Percentiles rank a stretch among this genome's conserved stretches.
Conservation (phyloP, 2,888 invertebrate species). For the Drosophila stalkeri region DNA sequence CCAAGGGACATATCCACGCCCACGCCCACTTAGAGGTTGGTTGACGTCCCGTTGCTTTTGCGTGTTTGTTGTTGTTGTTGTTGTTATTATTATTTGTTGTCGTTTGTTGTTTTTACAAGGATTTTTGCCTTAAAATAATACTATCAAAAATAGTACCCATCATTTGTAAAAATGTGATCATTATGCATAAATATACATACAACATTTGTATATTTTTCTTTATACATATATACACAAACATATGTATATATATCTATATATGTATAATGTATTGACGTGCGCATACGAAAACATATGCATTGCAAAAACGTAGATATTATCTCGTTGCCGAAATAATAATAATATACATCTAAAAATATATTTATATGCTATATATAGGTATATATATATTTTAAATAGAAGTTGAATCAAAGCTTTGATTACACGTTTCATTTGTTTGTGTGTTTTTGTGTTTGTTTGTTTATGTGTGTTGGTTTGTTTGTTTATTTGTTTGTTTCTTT, state of each 20-base stretch:
- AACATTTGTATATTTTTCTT: slow-evolving; percentile 64
- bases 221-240: slow-evolving; percentile 45
- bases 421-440: slow-evolving; percentile 58
- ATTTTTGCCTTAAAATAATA: slow-evolving; percentile 79
- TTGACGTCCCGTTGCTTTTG: slow-evolving; percentile 43
- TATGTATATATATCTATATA: slow-evolving; percentile 53
- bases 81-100: slow-evolving; percentile 48
- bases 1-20: background rate
- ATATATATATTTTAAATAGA: slow-evolving; percentile 73
- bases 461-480: slow-evolving; percentile 31
- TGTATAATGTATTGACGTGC: slow-evolving; percentile 72
- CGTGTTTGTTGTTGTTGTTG: slow-evolving; percentile 48
- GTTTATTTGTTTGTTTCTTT: slow-evolving; percentile 19
- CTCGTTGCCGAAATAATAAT: slow-evolving; percentile 77
- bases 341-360: slow-evolving; percentile 81
- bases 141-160: slow-evolving; percentile 80
- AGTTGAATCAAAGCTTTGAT: slow-evolving; percentile 77
- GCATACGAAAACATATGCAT: slow-evolving; percentile 85
- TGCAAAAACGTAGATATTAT: slow-evolving; percentile 76
- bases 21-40: slow-evolving; percentile 10
- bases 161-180: slow-evolving; percentile 65
- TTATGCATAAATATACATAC: slow-evolving; percentile 62
- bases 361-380: slow-evolving; percentile 78
- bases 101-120: slow-evolving; percentile 64
- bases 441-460: slow-evolving; percentile 35